Evolutionary conservation across 2,113 vertebrate species (phyloP).

Genomic region (Ceratotherium simum): DNA sequence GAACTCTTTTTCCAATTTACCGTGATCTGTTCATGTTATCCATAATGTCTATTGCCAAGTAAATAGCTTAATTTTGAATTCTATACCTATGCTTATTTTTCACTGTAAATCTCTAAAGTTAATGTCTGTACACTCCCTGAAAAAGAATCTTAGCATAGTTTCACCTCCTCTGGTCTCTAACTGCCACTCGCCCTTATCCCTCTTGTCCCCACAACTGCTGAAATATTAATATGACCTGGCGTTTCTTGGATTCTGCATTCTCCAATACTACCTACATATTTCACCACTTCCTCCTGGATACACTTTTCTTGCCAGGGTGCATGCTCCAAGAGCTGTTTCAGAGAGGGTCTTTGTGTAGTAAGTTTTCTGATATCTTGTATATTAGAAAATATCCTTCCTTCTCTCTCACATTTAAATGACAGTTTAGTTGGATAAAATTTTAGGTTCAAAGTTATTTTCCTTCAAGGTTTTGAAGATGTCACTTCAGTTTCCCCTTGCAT

Average conservation of each 20-base stretch:
- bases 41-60: background rate
- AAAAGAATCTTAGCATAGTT: background rate
- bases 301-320: background rate
- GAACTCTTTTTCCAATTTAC: background rate
- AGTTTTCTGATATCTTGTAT: background rate
- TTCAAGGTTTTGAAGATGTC: background rate
- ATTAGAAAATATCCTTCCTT: background rate
- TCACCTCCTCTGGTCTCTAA: background rate
- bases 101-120: background rate
- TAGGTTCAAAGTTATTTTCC: background rate
- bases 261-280: background rate
- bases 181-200: background rate
- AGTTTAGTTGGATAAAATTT: background rate
- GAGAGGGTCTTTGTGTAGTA: background rate
- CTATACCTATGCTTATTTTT: background rate
- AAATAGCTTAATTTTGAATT: background rate
- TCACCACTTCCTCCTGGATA: background rate
- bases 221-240: background rate
- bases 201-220: background rate
- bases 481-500: background rate
- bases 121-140: background rate
- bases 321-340: background rate
- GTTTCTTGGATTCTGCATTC: background rate
- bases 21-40: background rate
- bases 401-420: background rate